Percentiles rank a stretch among this genome's conserved stretches.
Conservation (phyloP, 2,113 vertebrate species). For the Cervus canadensis region DNA sequence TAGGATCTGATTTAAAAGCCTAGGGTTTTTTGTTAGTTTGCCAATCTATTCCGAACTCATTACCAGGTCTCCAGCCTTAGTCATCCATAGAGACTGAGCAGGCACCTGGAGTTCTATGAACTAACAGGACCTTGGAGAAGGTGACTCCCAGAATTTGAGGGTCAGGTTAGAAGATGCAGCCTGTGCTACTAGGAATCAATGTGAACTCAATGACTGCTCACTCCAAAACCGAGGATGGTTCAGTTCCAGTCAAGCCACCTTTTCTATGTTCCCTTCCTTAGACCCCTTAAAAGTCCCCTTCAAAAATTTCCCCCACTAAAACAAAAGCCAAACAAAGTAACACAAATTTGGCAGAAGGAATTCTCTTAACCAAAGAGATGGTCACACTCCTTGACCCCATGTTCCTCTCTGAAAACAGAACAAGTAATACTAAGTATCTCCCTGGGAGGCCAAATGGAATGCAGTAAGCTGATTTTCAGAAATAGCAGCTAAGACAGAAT, state of each 20-base stretch:
- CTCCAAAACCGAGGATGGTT: neutral
- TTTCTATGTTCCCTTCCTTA: neutral
- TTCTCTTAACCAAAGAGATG: neutral
- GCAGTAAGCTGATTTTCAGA: constrained; percentile 13
- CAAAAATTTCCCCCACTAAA: neutral
- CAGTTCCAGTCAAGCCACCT: neutral
- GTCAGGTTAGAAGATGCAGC: neutral
- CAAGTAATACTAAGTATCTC: neutral
- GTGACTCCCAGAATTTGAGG: neutral
- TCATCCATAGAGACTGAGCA: neutral
- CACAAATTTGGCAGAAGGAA: neutral
- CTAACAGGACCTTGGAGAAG: neutral
- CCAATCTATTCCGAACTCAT: neutral
- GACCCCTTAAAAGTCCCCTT: neutral
- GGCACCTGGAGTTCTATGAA: neutral
- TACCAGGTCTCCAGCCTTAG: neutral
- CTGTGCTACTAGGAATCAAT: neutral
- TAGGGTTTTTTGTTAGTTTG: neutral
- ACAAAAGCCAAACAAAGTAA: neutral
- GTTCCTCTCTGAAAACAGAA: constrained; percentile 2
- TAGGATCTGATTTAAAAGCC: neutral
- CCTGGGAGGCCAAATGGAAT: neutral
- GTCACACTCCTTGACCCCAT: neutral
- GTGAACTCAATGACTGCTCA: neutral
- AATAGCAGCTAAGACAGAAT: neutral